Evolutionary conservation across 2,888 invertebrate genomes (phyloP), one percentile per base, ranked within the genome.

Genomic region (Saturnia pavonia): DNA sequence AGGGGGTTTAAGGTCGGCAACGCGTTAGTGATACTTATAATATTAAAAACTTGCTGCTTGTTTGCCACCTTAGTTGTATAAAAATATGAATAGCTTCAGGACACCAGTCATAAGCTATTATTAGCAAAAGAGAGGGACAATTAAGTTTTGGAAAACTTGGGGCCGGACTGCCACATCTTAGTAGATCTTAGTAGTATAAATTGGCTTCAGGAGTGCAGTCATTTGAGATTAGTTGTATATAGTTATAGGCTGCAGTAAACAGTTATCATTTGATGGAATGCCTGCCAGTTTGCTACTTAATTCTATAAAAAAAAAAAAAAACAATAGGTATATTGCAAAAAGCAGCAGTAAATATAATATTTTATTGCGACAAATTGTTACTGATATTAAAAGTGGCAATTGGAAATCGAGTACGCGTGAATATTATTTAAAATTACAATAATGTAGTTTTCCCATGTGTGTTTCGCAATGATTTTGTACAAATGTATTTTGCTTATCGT

Each of bases 401-500:
- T 57, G 27, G 16, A 60, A 65, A 40, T 65, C 16, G n/a, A n/a
- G 11, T 7, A 65, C 11, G 65, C 65, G 40, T n/a, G 19, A 40
- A 8, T 40, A 40, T 40, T 34, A n/a, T 40, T n/a, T 6, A 40
- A 19, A 65, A 65, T 40, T 65, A 65, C 40, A 65, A 65, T 65
- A 65, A 40, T 40, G 65, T 40, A 9, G 65, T 19, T 19, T 19
- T 65, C 11, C n/a, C 14, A 14, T 60, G 27, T 12, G 16, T 16
- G 7, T 25, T 67, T 40, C 54, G 70, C 48, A 43, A 70, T 70
- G 34, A 54, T 42, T 67, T 70, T 70, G 25, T 42, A 54, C 22
- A 66, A 70, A 66, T 67, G 67, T 67, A 67, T 70, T 42, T 48
- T 51, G 1, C 7, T 70, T 12, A n/a, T 67, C 34, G n/a, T 27